Evolutionary conservation across 1,140 invertebrate genomes (phyloP).

Genomic region (Campoletis sonorensis): DNA sequence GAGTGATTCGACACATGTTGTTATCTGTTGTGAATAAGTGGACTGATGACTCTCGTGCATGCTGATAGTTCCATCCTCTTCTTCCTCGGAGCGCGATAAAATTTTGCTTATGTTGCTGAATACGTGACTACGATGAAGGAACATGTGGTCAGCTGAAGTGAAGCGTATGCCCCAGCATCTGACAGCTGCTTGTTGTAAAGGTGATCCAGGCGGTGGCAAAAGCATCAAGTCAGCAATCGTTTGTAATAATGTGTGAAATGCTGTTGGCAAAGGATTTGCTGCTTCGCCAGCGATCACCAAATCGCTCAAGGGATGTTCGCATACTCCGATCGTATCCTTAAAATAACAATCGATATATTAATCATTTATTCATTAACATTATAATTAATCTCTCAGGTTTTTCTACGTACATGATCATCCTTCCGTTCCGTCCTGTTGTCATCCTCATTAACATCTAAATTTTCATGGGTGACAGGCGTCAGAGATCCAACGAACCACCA

Average conservation of each 20-base stretch:
- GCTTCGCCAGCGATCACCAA: conserved; percentile 88
- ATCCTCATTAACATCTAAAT: conserved; percentile 72
- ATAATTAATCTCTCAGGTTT: no score
- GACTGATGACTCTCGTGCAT: conserved; percentile 81
- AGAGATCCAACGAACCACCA: conserved; percentile 95
- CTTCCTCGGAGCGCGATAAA: conserved; percentile 93
- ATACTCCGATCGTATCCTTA: conserved; percentile 79
- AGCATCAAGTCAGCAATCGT: conserved; percentile 95
- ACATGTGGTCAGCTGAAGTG: conserved; percentile 91
- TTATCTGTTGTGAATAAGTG: conserved; percentile 72
- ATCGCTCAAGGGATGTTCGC: conserved; percentile 89
- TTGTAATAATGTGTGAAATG: conserved; percentile 93
- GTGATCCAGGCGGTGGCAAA: conserved; percentile 90
- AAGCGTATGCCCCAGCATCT: conserved; percentile 95
- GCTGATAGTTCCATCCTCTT: conserved; percentile 79
- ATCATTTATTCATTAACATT: background rate
- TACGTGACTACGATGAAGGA: conserved; percentile 94
- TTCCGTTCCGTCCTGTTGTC: conserved; percentile 76
- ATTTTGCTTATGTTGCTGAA: conserved; percentile 98
- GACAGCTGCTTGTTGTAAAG: conserved; percentile 93
- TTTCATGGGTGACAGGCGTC: conserved; percentile 75
- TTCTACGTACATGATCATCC: conserved; percentile 76
- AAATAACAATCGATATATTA: conserved; percentile 36
- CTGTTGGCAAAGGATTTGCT: conserved; percentile 86
- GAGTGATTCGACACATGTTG: conserved; percentile 80